Base-by-base conservation (phyloP, 92 coral and sea anemone genomes). In the Paragorgia papillata region DNA sequence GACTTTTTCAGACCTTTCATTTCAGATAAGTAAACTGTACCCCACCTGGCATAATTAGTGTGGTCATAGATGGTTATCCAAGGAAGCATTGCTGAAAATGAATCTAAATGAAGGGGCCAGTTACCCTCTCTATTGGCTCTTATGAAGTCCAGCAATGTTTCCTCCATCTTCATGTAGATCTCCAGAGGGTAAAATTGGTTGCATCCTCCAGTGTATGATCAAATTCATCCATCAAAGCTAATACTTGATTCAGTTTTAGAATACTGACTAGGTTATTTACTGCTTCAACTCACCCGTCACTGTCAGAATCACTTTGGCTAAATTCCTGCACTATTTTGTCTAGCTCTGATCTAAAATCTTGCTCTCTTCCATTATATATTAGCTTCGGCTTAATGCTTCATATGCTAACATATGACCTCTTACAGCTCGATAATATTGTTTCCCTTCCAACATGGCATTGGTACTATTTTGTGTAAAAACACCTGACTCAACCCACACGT, bases 11-110 rank as follows among this genome's bases (percentile, higher is more conserved):
- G 34, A 24, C 35, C 24, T 69, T 71, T 71, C 78, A 71, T 53
- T 32, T 71, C 78, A 6, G 64, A 28, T 50, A 71, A 34, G 32
- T 71, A 55, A 30, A 71, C 41, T 50, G 51, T 35, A 19, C 78
- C 78, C 78, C 78, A 71, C 50, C 78, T 32, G n/a, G 78, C 78
- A 71, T 71, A 54, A 31, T 54, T 71, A 18, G 64, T 71, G 26
- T 71, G 64, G 51, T 71, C 78, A 71, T 71, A 71, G 28, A 54
- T 56, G 18, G 78, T 69, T 60, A 71, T 71, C 78, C 78, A 71
- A 18, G 78, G 78, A 1, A 53, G 28, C 78, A 71, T 54, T 53
- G 62, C 50, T 15, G 65, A 15, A 71, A 71, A 71, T 53, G 78
- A 53, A 51, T 53, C 44, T 19, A 71, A 33, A 24, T 71, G 78